Evolutionary conservation across 2,113 vertebrate species (phyloP).

Genomic region (Larimichthys polyactis): DNA sequence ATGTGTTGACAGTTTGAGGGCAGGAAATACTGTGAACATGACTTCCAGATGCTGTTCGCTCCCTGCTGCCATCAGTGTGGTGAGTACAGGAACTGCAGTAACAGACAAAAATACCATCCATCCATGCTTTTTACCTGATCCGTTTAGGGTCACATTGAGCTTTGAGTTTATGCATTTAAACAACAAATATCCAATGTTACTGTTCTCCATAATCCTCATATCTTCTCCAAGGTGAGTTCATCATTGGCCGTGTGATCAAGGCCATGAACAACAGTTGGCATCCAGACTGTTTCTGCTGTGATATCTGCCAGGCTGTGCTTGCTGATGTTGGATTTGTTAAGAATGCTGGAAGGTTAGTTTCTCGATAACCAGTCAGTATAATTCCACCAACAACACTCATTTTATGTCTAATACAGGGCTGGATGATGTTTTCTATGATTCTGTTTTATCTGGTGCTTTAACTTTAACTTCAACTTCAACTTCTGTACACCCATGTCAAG

Average conservation of each 20-base stretch:
- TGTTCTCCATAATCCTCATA: background rate
- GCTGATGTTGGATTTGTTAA: conserved; percentile 98
- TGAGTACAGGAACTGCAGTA: conserved; percentile 81
- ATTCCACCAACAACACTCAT: background rate
- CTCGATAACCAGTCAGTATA: background rate
- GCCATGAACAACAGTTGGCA: conserved; percentile 99
- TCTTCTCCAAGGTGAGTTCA: conserved; percentile 91
- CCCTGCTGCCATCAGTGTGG: conserved; percentile 98
- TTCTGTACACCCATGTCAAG: background rate
- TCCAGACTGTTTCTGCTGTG: conserved; percentile 97
- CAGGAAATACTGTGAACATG: conserved; percentile 98
- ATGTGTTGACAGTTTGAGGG: conserved; percentile 92
- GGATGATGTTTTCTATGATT: background rate
- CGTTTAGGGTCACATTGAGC: background rate
- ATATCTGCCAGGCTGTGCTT: conserved; percentile 92
- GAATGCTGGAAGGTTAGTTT: conserved; percentile 93
- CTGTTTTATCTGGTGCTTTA: background rate
- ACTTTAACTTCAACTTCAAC: background rate
- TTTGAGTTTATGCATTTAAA: background rate
- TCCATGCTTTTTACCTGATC: background rate
- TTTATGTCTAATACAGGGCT: background rate
- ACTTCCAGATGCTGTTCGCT: conserved; percentile 99
- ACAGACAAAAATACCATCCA: background rate
- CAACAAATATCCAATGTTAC: background rate
- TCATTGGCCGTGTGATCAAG: conserved; percentile 98